Percentiles rank a stretch among this genome's conserved stretches.
Evolutionary conservation across 1,140 invertebrate species (phyloP).

Genomic region (Vanessa tameamea): DNA sequence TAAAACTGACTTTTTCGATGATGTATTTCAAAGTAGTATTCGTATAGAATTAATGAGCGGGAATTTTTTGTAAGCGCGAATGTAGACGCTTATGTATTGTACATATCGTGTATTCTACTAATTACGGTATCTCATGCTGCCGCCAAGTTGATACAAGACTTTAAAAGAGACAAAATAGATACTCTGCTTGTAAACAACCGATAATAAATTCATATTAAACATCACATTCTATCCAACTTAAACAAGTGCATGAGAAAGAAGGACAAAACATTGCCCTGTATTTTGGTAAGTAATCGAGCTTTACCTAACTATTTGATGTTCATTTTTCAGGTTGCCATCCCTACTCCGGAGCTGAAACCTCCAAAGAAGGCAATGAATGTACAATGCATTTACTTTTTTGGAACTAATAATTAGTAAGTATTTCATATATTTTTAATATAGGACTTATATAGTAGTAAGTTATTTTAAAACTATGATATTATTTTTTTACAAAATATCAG

Average conservation of each 20-base stretch:
- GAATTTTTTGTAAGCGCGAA: constrained; percentile 33
- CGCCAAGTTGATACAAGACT: constrained; percentile 5
- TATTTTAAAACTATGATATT: no score
- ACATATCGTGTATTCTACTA: constrained; percentile 6
- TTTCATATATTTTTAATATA: not conserved
- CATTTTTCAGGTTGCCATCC: constrained; percentile 86
- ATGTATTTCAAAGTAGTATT: not conserved
- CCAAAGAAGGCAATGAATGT: constrained; percentile 84
- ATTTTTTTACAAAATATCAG: no score
- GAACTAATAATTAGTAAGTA: constrained; percentile 96
- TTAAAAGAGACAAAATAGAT: constrained; percentile 15
- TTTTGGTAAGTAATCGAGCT: constrained; percentile 27
- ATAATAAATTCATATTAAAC: constrained; percentile 10
- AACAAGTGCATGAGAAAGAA: constrained; percentile 4
- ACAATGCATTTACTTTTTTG: constrained; percentile 96
- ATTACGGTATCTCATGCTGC: constrained; percentile 27
- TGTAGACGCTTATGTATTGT: constrained; percentile 26
- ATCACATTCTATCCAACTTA: constrained; percentile 10
- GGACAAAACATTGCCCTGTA: constrained; percentile 15
- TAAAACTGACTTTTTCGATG: not conserved
- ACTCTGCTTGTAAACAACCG: constrained; percentile 27
- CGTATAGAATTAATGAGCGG: constrained; percentile 31
- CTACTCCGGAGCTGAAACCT: constrained; percentile 85
- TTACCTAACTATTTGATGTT: constrained; percentile 36
- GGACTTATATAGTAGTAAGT: no score